These are phyloP conservation scores for Conopomorpha cramerella DNA, from an alignment of 1,140 invertebrate genomes.

Conservation along the genomic window DNA sequence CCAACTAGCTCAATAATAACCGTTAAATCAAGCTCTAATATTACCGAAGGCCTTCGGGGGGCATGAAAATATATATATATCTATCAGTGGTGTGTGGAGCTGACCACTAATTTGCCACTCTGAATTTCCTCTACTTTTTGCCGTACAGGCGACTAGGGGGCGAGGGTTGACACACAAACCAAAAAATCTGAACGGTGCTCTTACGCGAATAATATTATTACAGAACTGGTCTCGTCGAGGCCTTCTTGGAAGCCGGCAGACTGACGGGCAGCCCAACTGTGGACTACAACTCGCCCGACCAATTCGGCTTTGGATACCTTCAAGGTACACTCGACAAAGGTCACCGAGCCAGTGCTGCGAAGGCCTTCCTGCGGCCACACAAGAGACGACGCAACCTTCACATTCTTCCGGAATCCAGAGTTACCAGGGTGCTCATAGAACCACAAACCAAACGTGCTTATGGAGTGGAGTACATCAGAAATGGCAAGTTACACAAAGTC, in stretches of 20 bases:
- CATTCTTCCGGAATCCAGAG: constrained; percentile 63
- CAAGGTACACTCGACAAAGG: constrained; percentile 68
- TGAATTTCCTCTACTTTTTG: background rate
- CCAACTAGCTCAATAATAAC: too few species aligned
- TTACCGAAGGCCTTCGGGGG: background rate
- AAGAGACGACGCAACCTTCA: constrained; percentile 70
- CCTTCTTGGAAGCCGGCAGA: constrained; percentile 67
- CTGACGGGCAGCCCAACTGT: constrained; percentile 63
- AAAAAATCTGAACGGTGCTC: background rate
- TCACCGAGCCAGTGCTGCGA: constrained; percentile 59
- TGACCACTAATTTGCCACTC: background rate
- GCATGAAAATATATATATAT: background rate
- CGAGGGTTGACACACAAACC: too few species aligned
- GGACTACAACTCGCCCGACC: constrained; percentile 69
- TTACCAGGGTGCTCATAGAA: constrained; percentile 68
- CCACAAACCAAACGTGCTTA: constrained; percentile 64
- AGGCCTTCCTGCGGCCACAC: constrained; percentile 63
- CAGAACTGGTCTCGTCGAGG: constrained; percentile 59
- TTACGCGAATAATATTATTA: constrained; percentile 30
- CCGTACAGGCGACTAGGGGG: too few species aligned
- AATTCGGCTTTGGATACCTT: constrained; percentile 68
- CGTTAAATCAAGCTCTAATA: too few species aligned
- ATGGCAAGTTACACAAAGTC: constrained; percentile 43
- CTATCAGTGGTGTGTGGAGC: background rate
- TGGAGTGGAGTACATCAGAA: constrained; percentile 67